Base-by-base conservation (phyloP, 2,113 vertebrate genomes). In the Setophaga kirtlandii region DNA sequence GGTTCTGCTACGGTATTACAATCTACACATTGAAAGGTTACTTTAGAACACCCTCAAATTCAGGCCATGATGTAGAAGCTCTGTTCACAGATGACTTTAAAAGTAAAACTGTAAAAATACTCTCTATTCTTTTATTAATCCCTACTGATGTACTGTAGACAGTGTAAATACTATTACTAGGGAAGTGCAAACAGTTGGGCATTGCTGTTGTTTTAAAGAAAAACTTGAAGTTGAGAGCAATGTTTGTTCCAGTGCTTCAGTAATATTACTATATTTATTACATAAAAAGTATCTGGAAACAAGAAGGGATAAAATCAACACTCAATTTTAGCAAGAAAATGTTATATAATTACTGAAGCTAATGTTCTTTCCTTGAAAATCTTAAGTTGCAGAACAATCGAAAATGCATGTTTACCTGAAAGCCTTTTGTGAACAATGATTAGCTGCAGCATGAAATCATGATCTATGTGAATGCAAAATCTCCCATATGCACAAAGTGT, bases 101-200 rank as follows among this genome's bases (percentile, higher is more conserved):
- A 68, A 0, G 0, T n/a, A n/a, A n/a, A 63, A 42, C 5, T 33
- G 59, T 58, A 78, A 87, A 28, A 53, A 56, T 59, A 46, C 5
- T 50, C 12, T 42, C 13, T 65, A 19, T 75, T 74, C 11, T 46
- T 75, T n/a, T 83, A 6, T 52, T 77, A 65, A 69, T 53, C 14
- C 8, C 41, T 73, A 35, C 2, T n/a, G 19, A 64, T 44, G n/a
- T 31, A 25, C n/a, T 49, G 4, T 21, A 81, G 13, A 50, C 39
- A 75, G 20, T 20, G 5, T 33, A 75, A 85, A 47, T 47, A 15
- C 21, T 71, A 11, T 33, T 60, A 52, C 30, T 9, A n/a, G 21
- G 42, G 24, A 80, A 80, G 47, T 19, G 12, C 1, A 60, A 89
- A 44, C 0, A 53, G 4, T 4, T 71, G 15, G 0, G 2, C 21